A percentile compares a stretch with the other conserved stretches of the same genome.
These are phyloP conservation scores for Drosophila hawaiiensis DNA, from an alignment of 2,888 invertebrate genomes.

Conservation along the genomic window DNA sequence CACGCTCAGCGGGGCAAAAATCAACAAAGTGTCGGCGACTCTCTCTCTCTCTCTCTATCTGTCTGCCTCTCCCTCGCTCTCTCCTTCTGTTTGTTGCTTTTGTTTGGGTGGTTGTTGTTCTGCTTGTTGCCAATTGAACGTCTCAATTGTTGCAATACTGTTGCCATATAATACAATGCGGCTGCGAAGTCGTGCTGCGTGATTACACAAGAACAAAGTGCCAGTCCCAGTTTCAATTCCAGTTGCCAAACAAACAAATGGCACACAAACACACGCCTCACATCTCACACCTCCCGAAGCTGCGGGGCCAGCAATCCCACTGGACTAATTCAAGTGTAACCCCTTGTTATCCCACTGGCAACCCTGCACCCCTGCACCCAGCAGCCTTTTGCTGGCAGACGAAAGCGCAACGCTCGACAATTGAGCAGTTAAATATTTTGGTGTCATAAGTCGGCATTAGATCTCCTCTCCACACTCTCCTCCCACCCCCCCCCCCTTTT, in stretches of 20 bases:
- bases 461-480: neutral
- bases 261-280: constrained; percentile 16
- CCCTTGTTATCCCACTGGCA: constrained; percentile 67
- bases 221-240: constrained; percentile 20
- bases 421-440: constrained; percentile 84
- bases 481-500: neutral
- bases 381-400: constrained; percentile 14
- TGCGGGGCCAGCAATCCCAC: constrained; percentile 76
- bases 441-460: constrained; percentile 85
- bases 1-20: constrained; percentile 62
- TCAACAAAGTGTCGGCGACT: constrained; percentile 51
- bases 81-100: constrained; percentile 13
- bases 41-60: constrained; percentile 24
- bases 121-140: constrained; percentile 77
- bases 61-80: constrained; percentile 19
- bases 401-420: constrained; percentile 73
- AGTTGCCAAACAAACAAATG: constrained; percentile 62
- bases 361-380: constrained; percentile 15
- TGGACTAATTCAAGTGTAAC: constrained; percentile 83
- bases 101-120: constrained; percentile 24
- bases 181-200: constrained; percentile 69
- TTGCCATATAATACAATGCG: constrained; percentile 32
- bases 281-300: neutral
- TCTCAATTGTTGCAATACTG: constrained; percentile 66
- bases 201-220: constrained; percentile 68